Percentiles rank a stretch among this genome's conserved stretches.
phyloP scores from a whole-genome alignment of 2,797 vertebrate species.

The Aphelocoma californica region DNA sequence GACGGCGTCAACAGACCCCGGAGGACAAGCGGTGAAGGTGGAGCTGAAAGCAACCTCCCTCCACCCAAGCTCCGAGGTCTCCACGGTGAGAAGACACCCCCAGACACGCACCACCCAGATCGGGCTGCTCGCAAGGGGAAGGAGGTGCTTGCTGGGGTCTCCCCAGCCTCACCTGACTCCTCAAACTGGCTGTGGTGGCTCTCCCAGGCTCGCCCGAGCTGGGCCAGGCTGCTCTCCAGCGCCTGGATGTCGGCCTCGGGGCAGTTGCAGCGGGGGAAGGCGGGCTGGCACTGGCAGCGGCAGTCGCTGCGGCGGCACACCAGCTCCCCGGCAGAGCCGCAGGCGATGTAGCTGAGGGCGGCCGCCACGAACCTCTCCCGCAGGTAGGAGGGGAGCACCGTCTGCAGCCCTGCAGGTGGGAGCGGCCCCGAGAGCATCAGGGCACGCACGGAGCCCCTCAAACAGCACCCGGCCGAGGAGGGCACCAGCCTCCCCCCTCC shows the following conservation, averaged over 20 bases:
- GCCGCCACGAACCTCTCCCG: slow-evolving; percentile 91
- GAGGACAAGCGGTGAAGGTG: fast-evolving
- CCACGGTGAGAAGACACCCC: neutral
- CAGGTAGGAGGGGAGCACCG: slow-evolving; percentile 89
- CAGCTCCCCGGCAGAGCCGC: slow-evolving; percentile 91
- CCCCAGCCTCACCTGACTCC: slow-evolving; percentile 85
- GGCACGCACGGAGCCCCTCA: fast-evolving
- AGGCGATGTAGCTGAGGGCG: slow-evolving; percentile 95
- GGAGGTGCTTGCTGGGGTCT: neutral
- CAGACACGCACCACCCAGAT: neutral
- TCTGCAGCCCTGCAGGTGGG: slow-evolving; percentile 85
- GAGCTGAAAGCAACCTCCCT: neutral
- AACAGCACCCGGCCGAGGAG: fast-evolving
- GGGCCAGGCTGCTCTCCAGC: slow-evolving; percentile 89
- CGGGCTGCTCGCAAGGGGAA: neutral
- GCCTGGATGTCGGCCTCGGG: slow-evolving; percentile 90
- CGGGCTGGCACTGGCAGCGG: slow-evolving; percentile 88
- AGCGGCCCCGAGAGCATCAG: neutral
- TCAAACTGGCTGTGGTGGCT: slow-evolving; percentile 88
- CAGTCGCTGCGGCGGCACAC: slow-evolving; percentile 91
- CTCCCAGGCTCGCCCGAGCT: slow-evolving; percentile 85
- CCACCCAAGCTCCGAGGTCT: fast-evolving
- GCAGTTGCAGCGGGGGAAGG: slow-evolving; percentile 93
- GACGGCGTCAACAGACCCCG: fast-evolving
- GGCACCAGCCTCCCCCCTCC: neutral